Conservation (phyloP, 2,797 vertebrate genomes). For the Halcyon leucocephala region DNA sequence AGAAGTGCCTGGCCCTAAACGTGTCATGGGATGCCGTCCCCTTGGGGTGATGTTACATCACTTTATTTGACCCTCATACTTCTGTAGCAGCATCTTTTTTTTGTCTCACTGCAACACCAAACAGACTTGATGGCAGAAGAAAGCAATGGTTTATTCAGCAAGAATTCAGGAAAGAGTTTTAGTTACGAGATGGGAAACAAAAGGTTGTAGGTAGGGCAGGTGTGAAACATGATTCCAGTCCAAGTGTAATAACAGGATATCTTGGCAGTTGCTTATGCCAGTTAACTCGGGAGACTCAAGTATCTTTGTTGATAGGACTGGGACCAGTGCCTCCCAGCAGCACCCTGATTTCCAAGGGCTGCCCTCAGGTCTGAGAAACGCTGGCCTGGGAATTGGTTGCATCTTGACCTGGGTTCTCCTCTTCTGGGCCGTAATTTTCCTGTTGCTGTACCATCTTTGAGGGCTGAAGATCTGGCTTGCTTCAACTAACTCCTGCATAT, state of each 20-base stretch:
- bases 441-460: background rate
- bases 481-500: background rate
- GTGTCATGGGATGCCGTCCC: background rate
- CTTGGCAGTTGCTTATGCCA: background rate
- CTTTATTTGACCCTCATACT: background rate
- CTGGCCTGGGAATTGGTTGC: background rate
- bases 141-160: background rate
- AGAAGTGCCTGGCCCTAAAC: background rate
- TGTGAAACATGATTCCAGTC: background rate
- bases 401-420: background rate
- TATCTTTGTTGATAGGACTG: background rate
- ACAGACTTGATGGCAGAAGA: background rate
- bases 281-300: background rate
- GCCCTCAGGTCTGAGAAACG: background rate
- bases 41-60: background rate
- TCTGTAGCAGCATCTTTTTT: background rate
- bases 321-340: background rate
- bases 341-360: background rate
- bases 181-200: background rate
- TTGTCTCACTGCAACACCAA: background rate
- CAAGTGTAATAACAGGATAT: background rate
- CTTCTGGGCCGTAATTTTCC: background rate
- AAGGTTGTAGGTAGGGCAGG: background rate
- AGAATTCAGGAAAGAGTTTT: background rate
- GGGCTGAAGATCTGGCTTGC: background rate